Base-by-base conservation (phyloP, 1,140 invertebrate species). In the Linepithema humile region DNA sequence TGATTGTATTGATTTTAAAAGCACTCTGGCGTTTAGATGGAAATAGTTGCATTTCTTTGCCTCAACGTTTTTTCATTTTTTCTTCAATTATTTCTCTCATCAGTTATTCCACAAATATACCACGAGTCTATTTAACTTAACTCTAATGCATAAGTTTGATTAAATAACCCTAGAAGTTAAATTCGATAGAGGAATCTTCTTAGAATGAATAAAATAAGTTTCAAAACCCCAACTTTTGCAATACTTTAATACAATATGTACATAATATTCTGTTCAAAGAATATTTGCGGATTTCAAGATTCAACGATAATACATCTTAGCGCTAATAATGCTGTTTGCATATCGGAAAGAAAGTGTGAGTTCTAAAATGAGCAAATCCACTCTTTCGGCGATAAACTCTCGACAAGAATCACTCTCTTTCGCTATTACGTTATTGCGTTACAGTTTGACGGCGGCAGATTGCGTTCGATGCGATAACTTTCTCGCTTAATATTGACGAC, bases 401-500 rank as follows among this genome's bases (percentile, higher is more conserved):
- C 60, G 48, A 35, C 73, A 55, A 64, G 62, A 65, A 84, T 78
- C 67, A 65, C 20, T 59, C 20, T 20, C 20, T 40, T 17, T 75
- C 32, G 12, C 59, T 45, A 45, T n/a, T n/a, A n/a, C n/a, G 80
- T 75, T 83, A 48, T 78, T 65, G 40, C 74, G 32, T 84, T 64
- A 65, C 6, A 78, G 48, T 78, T 64, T 80, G 43, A 57, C 35
- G 57, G 20, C 53, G 48, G 38, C 23, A 43, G 48, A 65, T 62
- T 82, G 73, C 73, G 26, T 78, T 80, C 40, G 50, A 78, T 70
- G 64, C 23, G 64, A 80, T 70, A 80, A 80, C 75, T 80, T 80
- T 80, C 48, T 70, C 64, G 64, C 35, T 70, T 78, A 78, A 70
- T 80, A 70, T 70, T 26, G n/a, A 80, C 38, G 64, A 80, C 26